Evolutionary conservation across 2,888 invertebrate genomes (phyloP).

Genomic region (Seladonia tumulorum): DNA sequence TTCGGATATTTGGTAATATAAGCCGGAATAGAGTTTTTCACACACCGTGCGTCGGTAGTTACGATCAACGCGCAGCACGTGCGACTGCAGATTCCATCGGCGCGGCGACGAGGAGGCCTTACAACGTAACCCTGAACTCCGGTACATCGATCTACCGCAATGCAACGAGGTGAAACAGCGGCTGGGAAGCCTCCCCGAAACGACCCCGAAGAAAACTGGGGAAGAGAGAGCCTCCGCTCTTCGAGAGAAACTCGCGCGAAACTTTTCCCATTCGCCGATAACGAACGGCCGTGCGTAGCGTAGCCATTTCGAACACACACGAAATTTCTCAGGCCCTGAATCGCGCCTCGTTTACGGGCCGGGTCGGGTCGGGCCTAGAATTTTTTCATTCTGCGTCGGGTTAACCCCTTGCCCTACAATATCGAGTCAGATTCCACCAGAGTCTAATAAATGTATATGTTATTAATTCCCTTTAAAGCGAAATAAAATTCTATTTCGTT

Average conservation of each 20-base stretch:
- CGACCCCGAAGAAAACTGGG: background rate
- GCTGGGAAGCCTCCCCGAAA: constrained; percentile 18
- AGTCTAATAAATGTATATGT: no score
- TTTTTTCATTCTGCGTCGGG: background rate
- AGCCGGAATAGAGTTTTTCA: no score
- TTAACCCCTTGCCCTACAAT: no score
- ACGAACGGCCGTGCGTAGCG: background rate
- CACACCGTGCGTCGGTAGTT: no score
- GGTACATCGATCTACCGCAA: constrained; percentile 66
- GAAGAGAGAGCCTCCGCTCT: no score
- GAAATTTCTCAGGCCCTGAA: background rate
- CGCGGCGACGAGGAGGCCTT: constrained; percentile 60
- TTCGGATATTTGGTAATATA: no score
- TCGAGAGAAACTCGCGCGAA: background rate
- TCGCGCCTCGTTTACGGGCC: no score
- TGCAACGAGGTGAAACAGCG: constrained; percentile 34
- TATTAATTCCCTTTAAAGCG: no score
- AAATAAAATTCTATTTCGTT: no score
- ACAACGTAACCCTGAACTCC: constrained; percentile 69
- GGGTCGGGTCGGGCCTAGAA: background rate
- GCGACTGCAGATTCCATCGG: constrained; percentile 51
- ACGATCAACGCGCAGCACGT: constrained; percentile 33
- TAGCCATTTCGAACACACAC: background rate
- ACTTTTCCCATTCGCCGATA: background rate
- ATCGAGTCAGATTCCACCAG: no score